These are phyloP conservation scores for Lepidocyrtinus sp. DNA, from an alignment of 2,888 invertebrate species.

Conservation along the genomic window DNA sequence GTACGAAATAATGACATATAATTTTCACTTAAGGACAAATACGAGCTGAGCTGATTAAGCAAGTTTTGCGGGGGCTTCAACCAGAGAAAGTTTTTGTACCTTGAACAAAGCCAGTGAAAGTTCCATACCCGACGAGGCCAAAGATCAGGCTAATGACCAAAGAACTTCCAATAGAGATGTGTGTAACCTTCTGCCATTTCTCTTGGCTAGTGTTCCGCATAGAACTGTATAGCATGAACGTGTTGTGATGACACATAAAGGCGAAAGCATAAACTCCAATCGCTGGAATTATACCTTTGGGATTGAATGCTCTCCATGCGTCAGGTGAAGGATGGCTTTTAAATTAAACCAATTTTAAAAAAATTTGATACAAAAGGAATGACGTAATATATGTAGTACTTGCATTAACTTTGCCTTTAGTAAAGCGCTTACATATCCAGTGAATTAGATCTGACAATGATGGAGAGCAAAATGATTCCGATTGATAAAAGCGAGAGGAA, in stretches of 20 bases:
- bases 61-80: background rate
- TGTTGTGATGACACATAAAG: constrained; percentile 94
- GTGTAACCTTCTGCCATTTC: constrained; percentile 86
- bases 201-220: constrained; percentile 82
- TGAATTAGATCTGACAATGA: constrained; percentile 77
- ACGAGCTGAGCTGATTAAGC: background rate
- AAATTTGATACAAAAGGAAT: constrained; percentile 18
- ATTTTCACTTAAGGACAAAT: background rate
- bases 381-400: background rate
- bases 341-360: too few species aligned
- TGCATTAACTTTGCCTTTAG: background rate
- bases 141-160: constrained; percentile 82
- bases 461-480: constrained; percentile 80
- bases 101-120: constrained; percentile 85
- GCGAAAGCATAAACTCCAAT: constrained; percentile 90
- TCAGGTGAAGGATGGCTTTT: constrained; percentile 78
- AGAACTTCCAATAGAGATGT: constrained; percentile 83
- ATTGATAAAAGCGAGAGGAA: constrained; percentile 81
- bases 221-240: constrained; percentile 86
- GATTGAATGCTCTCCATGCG: constrained; percentile 82
- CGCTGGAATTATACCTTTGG: constrained; percentile 80
- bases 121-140: constrained; percentile 85
- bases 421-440: constrained; percentile 79
- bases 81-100: constrained; percentile 75
- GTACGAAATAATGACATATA: background rate